A percentile compares a stretch with the other conserved stretches of the same genome.
These are phyloP conservation scores for Mesorhabditis spiculigera DNA, from an alignment of 2,888 invertebrate genomes.

Conservation along the genomic window DNA sequence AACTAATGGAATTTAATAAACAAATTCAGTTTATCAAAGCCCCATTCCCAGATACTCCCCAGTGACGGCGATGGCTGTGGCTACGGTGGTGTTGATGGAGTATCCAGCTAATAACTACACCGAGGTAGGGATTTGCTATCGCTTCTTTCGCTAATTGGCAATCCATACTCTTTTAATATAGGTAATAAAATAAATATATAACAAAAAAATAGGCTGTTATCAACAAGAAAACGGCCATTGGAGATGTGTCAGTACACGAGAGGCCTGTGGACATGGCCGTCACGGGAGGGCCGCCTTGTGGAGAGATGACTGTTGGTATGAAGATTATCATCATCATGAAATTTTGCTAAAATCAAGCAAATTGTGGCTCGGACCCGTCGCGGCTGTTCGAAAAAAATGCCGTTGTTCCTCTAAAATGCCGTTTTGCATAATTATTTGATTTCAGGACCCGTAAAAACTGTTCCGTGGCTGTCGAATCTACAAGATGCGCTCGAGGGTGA, in stretches of 20 bases:
- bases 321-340: too few relatives aligned
- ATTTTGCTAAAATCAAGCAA: too few relatives aligned
- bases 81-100: slow-evolving; percentile 38
- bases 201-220: slow-evolving; percentile 28
- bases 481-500: slow-evolving; percentile 17
- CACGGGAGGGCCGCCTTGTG: slow-evolving; percentile 39
- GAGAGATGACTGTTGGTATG: slow-evolving; percentile 36
- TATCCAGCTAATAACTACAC: slow-evolving; percentile 44
- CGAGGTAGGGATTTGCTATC: slow-evolving; percentile 20
- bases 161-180: neutral
- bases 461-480: slow-evolving; percentile 24
- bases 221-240: slow-evolving; percentile 31
- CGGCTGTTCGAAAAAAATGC: slow-evolving; percentile 15
- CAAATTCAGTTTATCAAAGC: too few relatives aligned
- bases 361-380: neutral
- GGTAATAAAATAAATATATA: neutral
- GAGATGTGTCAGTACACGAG: slow-evolving; percentile 24
- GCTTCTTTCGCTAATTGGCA: too few relatives aligned
- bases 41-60: slow-evolving; percentile 14
- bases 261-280: slow-evolving; percentile 35
- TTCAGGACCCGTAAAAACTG: slow-evolving; percentile 6
- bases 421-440: slow-evolving; percentile 1
- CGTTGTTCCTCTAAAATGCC: too few relatives aligned
- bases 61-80: slow-evolving; percentile 27
- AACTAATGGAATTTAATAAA: too few relatives aligned